Evolutionary conservation across 1,140 invertebrate species (phyloP).

Genomic region (Dolichoris vasculosae): DNA sequence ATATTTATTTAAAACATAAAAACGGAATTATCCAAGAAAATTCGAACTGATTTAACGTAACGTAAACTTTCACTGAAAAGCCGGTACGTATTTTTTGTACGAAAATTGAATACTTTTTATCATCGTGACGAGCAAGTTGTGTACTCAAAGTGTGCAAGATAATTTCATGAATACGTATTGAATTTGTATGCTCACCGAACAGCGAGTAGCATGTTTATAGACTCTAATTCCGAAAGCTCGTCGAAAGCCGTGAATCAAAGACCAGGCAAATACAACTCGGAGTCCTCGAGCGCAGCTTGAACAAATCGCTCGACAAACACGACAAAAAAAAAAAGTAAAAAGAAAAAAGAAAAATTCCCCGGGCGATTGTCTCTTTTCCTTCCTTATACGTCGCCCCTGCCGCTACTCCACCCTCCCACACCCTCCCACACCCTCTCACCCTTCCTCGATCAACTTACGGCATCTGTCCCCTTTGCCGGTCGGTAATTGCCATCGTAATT

Average conservation of each 20-base stretch:
- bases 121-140: not conserved
- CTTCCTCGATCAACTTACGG: constrained; percentile 32
- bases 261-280: not conserved
- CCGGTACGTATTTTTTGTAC: not conserved
- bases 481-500: constrained; percentile 45
- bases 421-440: too few species aligned
- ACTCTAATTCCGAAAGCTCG: not conserved
- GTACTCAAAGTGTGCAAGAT: not conserved
- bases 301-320: constrained; percentile 28
- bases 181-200: not conserved
- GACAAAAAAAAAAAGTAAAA: not conserved
- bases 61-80: not conserved
- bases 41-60: not conserved
- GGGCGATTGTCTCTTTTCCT: constrained; percentile 13
- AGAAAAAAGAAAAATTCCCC: constrained; percentile 16
- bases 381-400: not conserved
- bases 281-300: not conserved
- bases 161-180: not conserved
- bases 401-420: not conserved
- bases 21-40: not conserved
- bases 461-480: constrained; percentile 9
- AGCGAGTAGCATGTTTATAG: not conserved
- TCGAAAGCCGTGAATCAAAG: not conserved
- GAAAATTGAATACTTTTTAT: not conserved
- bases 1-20: not conserved